These are phyloP conservation scores for Leucania comma DNA, from an alignment of 2,888 invertebrate species.

Conservation along the genomic window DNA sequence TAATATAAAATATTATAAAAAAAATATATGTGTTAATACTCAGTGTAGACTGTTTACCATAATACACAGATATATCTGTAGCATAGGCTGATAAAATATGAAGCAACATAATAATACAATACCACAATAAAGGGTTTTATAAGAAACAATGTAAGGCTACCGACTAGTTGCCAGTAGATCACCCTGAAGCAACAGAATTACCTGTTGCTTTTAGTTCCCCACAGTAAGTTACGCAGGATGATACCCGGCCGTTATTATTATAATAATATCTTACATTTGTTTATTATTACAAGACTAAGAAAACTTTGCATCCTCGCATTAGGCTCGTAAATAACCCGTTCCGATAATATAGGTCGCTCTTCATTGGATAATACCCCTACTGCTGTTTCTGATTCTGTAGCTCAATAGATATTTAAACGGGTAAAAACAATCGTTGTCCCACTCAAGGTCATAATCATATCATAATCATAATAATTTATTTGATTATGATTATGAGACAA, in stretches of 20 bases:
- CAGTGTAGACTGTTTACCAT: not conserved
- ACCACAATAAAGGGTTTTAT: not conserved
- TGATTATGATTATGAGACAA: no score
- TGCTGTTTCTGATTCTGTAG: no score
- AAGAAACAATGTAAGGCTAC: slow-evolving; percentile 36
- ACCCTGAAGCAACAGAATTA: slow-evolving; percentile 45
- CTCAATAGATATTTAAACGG: no score
- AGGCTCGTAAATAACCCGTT: not conserved
- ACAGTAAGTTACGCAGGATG: slow-evolving; percentile 46
- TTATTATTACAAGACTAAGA: slow-evolving; percentile 35
- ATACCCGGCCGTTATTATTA: slow-evolving; percentile 39
- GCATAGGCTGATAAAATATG: slow-evolving; percentile 4
- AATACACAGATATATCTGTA: not conserved
- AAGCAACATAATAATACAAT: slow-evolving; percentile 19
- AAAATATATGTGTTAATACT: no score
- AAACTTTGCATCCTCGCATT: not conserved
- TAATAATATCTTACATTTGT: slow-evolving; percentile 47
- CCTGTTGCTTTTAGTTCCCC: slow-evolving; percentile 42
- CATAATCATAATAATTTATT: no score
- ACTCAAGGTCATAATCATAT: no score
- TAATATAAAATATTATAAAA: no score
- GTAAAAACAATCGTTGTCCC: no score
- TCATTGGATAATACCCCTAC: not conserved
- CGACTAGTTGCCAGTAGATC: slow-evolving; percentile 36
- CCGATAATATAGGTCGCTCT: not conserved